These are phyloP conservation scores for Silurus asotus DNA, from an alignment of 2,113 vertebrate genomes.

Conservation along the genomic window DNA sequence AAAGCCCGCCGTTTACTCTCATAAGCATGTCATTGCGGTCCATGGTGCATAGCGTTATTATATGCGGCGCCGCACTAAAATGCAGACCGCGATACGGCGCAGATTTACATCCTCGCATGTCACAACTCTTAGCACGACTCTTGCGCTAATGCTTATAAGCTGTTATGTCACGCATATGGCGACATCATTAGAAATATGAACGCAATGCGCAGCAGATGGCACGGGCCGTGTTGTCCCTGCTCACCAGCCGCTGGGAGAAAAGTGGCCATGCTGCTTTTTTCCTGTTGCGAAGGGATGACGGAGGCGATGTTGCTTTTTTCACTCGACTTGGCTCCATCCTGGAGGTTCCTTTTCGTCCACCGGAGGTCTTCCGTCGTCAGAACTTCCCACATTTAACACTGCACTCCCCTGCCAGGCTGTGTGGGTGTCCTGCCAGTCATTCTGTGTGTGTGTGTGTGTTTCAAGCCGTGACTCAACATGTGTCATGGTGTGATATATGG, in stretches of 20 bases:
- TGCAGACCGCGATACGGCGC: slow-evolving; percentile 9
- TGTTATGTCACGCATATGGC: slow-evolving; percentile 50
- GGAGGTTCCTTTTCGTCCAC: slow-evolving; percentile 37
- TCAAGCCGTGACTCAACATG: slow-evolving; percentile 44
- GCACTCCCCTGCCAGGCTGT: slow-evolving; percentile 38
- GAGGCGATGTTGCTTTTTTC: slow-evolving; percentile 23
- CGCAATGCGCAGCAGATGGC: slow-evolving; percentile 42
- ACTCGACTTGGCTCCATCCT: slow-evolving; percentile 23
- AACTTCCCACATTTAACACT: slow-evolving; percentile 54
- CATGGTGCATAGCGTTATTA: not conserved
- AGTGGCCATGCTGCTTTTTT: slow-evolving; percentile 30
- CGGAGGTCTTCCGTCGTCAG: slow-evolving; percentile 45
- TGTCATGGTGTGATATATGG: slow-evolving; percentile 48
- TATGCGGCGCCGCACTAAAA: not conserved
- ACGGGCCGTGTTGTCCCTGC: slow-evolving; percentile 38
- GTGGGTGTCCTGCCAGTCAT: slow-evolving; percentile 22
- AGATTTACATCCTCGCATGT: slow-evolving; percentile 35
- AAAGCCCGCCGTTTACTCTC: slow-evolving; percentile 28
- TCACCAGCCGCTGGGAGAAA: slow-evolving; percentile 38
- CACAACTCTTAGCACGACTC: slow-evolving; percentile 37
- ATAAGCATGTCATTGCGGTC: slow-evolving; percentile 35
- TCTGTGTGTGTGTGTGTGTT: slow-evolving; percentile 43
- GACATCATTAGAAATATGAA: slow-evolving; percentile 44
- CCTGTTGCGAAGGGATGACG: slow-evolving; percentile 34
- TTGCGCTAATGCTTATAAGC: slow-evolving; percentile 44